These are phyloP conservation scores for Urocyon cinereoargenteus DNA, from an alignment of 2,797 vertebrate species.

Conservation along the genomic window DNA sequence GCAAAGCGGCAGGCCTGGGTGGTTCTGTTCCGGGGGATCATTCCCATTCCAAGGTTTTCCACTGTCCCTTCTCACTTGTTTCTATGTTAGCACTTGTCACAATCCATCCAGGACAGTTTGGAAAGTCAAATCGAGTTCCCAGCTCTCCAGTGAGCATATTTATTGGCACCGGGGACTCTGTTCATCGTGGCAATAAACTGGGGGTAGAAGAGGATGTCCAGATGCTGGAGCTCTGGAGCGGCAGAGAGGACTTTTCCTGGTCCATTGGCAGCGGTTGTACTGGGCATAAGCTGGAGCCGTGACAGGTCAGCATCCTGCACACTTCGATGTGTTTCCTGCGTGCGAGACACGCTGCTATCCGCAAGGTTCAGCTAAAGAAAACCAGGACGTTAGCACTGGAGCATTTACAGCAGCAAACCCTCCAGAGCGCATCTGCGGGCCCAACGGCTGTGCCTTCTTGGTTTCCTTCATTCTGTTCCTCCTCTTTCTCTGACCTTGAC, in stretches of 20 bases:
- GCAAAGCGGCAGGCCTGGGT: accelerated
- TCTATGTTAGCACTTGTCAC: neutral
- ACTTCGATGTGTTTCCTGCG: accelerated
- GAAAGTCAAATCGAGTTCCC: neutral
- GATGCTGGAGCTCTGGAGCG: neutral
- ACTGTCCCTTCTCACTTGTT: neutral
- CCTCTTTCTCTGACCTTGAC: neutral
- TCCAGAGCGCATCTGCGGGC: no score
- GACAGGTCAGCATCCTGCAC: neutral
- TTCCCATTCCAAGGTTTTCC: no score
- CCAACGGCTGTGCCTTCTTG: accelerated
- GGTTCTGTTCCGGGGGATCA: neutral
- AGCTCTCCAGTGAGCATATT: accelerated
- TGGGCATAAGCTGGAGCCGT: accelerated
- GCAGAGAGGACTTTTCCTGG: neutral
- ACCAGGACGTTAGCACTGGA: accelerated
- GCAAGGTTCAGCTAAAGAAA: neutral
- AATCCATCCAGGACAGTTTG: neutral
- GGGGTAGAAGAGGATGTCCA: no score
- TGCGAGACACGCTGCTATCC: accelerated
- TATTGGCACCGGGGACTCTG: neutral
- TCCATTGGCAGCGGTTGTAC: neutral
- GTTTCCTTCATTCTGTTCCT: neutral
- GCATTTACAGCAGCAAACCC: neutral
- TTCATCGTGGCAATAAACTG: neutral